Conservation (phyloP, 2,113 vertebrate species). For the Esox niger region DNA sequence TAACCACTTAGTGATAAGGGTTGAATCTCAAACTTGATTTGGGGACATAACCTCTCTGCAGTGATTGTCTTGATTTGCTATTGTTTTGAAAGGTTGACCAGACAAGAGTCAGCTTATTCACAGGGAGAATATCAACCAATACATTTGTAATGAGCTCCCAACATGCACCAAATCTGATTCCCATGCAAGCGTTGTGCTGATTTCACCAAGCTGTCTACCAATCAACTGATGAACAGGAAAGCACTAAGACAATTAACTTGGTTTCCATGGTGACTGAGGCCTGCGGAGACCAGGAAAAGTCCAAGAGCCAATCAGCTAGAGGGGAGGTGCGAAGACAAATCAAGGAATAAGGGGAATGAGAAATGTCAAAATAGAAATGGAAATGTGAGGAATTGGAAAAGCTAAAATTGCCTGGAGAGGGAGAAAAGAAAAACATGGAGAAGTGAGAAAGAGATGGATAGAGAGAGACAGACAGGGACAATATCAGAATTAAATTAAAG, state of each 20-base stretch:
- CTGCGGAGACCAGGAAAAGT: conserved; percentile 15
- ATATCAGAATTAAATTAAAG: too few relatives aligned
- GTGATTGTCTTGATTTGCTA: too few relatives aligned
- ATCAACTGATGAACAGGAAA: conserved; percentile 30
- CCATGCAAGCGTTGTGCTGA: conserved; percentile 4
- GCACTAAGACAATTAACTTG: conserved; percentile 33
- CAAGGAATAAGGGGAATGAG: not conserved
- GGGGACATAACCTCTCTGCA: too few relatives aligned
- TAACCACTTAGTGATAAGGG: too few relatives aligned
- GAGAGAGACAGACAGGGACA: not conserved
- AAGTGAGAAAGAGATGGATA: conserved; percentile 4
- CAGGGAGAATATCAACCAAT: too few relatives aligned
- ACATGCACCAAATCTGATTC: too few relatives aligned
- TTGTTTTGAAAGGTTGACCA: too few relatives aligned
- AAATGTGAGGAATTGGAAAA: too few relatives aligned
- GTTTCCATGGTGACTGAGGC: conserved; percentile 48
- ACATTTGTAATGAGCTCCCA: too few relatives aligned
- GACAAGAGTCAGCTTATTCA: too few relatives aligned
- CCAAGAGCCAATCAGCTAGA: conserved; percentile 15
- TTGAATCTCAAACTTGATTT: too few relatives aligned
- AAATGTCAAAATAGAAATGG: too few relatives aligned
- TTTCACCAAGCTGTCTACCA: conserved; percentile 17
- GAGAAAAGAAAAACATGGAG: not conserved
- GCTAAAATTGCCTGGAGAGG: not conserved
- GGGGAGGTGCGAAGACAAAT: not conserved